Evolutionary conservation across 2,113 vertebrate genomes (phyloP).

Genomic region (Mustela lutreola): DNA sequence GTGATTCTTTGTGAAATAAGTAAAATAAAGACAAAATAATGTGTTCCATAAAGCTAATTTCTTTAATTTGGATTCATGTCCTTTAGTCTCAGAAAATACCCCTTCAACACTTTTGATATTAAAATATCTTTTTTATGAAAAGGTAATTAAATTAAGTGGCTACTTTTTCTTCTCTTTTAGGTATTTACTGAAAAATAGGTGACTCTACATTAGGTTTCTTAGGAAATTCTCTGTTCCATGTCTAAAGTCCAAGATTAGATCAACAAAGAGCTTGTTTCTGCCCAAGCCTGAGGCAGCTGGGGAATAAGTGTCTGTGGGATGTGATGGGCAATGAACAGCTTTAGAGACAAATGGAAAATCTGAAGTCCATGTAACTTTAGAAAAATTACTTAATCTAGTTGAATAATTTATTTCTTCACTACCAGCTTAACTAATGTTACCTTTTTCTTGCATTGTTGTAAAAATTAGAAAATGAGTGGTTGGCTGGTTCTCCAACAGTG

Average conservation of each 20-base stretch:
- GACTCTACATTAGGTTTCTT: not conserved
- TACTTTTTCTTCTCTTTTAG: not conserved
- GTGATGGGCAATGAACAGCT: not conserved
- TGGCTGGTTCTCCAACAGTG: not conserved
- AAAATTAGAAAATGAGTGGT: slow-evolving; percentile 5
- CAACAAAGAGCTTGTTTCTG: not conserved
- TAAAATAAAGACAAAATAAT: slow-evolving; percentile 43
- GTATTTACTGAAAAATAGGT: slow-evolving; percentile 12
- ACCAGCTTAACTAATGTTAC: not conserved
- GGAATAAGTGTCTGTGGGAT: not conserved
- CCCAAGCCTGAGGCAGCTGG: not conserved
- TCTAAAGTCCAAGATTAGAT: not conserved
- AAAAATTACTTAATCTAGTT: not conserved
- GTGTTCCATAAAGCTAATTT: not conserved
- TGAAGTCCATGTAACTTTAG: not conserved
- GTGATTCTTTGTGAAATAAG: not conserved
- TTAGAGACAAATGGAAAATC: not conserved
- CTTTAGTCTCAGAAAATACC: slow-evolving; percentile 40
- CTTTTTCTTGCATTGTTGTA: not conserved
- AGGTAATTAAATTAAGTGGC: not conserved
- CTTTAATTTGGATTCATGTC: slow-evolving; percentile 2
- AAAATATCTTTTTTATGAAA: slow-evolving; percentile 31
- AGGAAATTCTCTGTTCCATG: not conserved
- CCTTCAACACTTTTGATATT: slow-evolving; percentile 11
- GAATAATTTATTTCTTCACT: not conserved